Evolutionary conservation across 2,888 invertebrate genomes (phyloP), one percentile per base, ranked within the genome.

Genomic region (Cheilosia variabilis): DNA sequence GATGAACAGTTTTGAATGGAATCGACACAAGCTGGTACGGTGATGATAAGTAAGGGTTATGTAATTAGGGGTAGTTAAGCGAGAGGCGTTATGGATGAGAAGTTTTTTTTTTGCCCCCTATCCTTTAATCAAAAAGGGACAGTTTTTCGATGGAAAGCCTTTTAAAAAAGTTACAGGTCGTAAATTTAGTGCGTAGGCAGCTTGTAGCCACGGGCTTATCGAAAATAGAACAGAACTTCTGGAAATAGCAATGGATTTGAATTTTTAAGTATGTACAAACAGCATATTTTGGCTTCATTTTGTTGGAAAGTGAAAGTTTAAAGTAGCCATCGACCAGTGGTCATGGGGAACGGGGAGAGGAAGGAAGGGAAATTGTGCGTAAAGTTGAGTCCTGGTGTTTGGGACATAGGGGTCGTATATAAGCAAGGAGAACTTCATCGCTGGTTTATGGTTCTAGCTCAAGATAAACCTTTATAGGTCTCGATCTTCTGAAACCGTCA

Each of bases 21-120:
- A n/a, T 15, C 17, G 43, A 63, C 24, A 27, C 60, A 68, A 62
- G 68, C 73, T 75, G 80, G 62, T 55, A 62, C 13, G 45, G 24
- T 15, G 62, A 37, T 75, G 80, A 75, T 75, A 80, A 80, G 80
- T 47, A 68, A 47, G 62, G 47, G 68, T 19, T 62, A 62, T 27
- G 27, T 80, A 75, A 80, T 75, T 75, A 47, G 68, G 47, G 55
- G 66, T 17, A 37, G 10, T 34, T 10, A 43, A 13, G 41, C 7
- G 47, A 19, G 47, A 47, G 62, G 31, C 10, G 22, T 47, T 57
- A 17, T 19, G 34, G 57, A 43, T 58, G 53, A 24, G 50, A 19
- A 13, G 27, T 19, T 34, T 17, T 45, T 63, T 27, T 65, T 65
- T 55, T 17, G 15, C 3, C 17, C 1, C 15, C 6, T 15, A 17